These are phyloP conservation scores for Drosophila rhopaloa DNA, from an alignment of 1,140 invertebrate genomes.

Conservation along the genomic window DNA sequence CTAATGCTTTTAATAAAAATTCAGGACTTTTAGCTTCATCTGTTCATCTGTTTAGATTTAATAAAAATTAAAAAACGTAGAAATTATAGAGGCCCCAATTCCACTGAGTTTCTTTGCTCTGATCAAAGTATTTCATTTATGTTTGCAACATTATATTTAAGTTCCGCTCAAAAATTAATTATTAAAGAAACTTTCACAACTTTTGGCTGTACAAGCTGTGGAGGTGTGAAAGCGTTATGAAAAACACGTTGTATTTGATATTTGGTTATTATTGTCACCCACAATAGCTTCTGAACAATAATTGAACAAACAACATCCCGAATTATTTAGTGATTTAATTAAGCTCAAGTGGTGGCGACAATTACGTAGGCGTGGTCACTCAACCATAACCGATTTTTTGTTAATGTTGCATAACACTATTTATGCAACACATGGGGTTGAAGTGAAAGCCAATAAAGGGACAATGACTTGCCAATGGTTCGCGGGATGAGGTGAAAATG, in stretches of 20 bases:
- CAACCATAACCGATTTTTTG: constrained; percentile 55
- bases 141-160: not conserved
- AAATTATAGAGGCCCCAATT: too few relatives aligned
- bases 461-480: constrained; percentile 61
- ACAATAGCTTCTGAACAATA: constrained; percentile 2
- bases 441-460: constrained; percentile 34
- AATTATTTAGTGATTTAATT: constrained; percentile 73
- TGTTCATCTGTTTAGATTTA: too few relatives aligned
- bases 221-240: constrained; percentile 24
- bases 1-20: not conserved
- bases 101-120: too few relatives aligned
- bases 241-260: constrained; percentile 12
- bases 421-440: constrained; percentile 31
- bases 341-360: constrained; percentile 62
- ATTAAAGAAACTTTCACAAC: not conserved
- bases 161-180: not conserved
- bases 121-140: too few relatives aligned
- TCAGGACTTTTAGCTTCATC: not conserved
- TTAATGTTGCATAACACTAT: constrained; percentile 33
- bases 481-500: constrained; percentile 3
- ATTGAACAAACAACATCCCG: constrained; percentile 46
- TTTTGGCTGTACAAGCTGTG: constrained; percentile 2
- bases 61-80: too few relatives aligned
- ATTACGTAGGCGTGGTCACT: constrained; percentile 55
- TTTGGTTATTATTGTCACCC: constrained; percentile 41